Evolutionary conservation across 2,888 invertebrate species (phyloP).

Genomic region (Ditula angustiorana): DNA sequence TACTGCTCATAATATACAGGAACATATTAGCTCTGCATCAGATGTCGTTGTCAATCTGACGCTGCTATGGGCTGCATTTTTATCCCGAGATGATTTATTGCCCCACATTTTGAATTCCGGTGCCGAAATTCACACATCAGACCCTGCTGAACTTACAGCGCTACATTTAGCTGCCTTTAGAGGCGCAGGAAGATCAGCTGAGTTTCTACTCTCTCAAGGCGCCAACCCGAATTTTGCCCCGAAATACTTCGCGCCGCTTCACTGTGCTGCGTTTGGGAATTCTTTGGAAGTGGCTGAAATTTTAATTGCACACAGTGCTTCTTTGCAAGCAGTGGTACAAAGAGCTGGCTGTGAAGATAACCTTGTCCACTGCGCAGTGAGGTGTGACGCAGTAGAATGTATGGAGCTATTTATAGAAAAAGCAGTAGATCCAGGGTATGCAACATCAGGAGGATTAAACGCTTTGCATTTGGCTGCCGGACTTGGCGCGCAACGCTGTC

Average conservation of each 20-base stretch:
- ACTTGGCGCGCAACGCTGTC: slow-evolving; percentile 89
- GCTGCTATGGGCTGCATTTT: slow-evolving; percentile 90
- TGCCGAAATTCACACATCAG: slow-evolving; percentile 89
- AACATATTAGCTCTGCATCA: slow-evolving; percentile 86
- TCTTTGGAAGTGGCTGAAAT: slow-evolving; percentile 91
- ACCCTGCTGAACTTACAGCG: slow-evolving; percentile 90
- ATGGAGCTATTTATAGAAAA: slow-evolving; percentile 90
- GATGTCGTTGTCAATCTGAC: slow-evolving; percentile 90
- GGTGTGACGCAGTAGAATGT: slow-evolving; percentile 92
- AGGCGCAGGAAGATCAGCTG: slow-evolving; percentile 89
- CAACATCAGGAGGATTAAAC: slow-evolving; percentile 90
- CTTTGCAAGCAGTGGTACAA: slow-evolving; percentile 88
- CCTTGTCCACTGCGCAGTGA: slow-evolving; percentile 93
- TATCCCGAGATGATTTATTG: slow-evolving; percentile 89
- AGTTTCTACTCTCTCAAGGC: slow-evolving; percentile 88
- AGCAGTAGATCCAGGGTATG: slow-evolving; percentile 91
- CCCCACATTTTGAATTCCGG: slow-evolving; percentile 88
- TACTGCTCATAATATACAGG: slow-evolving; percentile 85
- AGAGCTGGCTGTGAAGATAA: slow-evolving; percentile 90
- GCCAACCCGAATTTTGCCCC: slow-evolving; percentile 89
- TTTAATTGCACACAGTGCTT: slow-evolving; percentile 89
- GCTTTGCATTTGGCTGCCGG: slow-evolving; percentile 93
- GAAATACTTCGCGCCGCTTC: slow-evolving; percentile 92
- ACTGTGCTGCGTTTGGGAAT: slow-evolving; percentile 96
- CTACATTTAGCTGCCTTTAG: slow-evolving; percentile 92